A percentile compares a stretch with the other conserved stretches of the same genome.
Conservation (phyloP, 2,797 vertebrate genomes). For the Australoheros facetus region DNA sequence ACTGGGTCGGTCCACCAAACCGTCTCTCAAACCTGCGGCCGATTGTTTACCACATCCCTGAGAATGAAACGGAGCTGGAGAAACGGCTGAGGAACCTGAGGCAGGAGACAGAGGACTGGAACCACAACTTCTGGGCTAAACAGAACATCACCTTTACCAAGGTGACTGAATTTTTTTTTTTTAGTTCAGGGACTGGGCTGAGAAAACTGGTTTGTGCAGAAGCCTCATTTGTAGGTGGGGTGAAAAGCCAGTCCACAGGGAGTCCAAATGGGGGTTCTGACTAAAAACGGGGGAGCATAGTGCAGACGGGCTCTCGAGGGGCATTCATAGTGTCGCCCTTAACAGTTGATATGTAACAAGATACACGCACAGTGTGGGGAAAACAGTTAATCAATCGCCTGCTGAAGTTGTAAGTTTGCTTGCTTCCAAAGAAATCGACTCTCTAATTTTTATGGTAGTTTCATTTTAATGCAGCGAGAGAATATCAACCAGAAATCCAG, state of each 20-base stretch:
- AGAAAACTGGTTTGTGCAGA: not conserved
- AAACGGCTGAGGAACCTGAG: constrained; percentile 84
- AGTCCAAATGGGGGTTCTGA: not conserved
- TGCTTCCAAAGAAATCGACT: too few relatives aligned
- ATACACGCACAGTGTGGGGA: not conserved
- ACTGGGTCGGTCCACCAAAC: constrained; percentile 96
- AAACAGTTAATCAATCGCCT: not conserved
- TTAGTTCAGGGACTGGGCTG: not conserved
- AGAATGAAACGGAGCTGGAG: constrained; percentile 84
- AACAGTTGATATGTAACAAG: not conserved
- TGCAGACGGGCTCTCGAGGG: not conserved
- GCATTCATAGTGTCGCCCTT: not conserved
- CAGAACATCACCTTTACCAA: constrained; percentile 87
- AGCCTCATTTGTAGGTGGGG: not conserved
- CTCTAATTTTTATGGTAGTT: not conserved
- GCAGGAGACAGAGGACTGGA: constrained; percentile 91
- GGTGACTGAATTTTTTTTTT: constrained; percentile 30
- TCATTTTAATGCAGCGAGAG: not conserved
- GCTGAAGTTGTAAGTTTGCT: not conserved
- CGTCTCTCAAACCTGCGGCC: constrained; percentile 89
- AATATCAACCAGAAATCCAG: not conserved
- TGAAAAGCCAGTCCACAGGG: rapidly evolving
- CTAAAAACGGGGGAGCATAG: not conserved
- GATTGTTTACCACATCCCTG: constrained; percentile 82
- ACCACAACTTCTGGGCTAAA: constrained; percentile 89